These are phyloP conservation scores for Falcaria lacertinaria DNA, from an alignment of 2,888 invertebrate genomes.

Conservation along the genomic window DNA sequence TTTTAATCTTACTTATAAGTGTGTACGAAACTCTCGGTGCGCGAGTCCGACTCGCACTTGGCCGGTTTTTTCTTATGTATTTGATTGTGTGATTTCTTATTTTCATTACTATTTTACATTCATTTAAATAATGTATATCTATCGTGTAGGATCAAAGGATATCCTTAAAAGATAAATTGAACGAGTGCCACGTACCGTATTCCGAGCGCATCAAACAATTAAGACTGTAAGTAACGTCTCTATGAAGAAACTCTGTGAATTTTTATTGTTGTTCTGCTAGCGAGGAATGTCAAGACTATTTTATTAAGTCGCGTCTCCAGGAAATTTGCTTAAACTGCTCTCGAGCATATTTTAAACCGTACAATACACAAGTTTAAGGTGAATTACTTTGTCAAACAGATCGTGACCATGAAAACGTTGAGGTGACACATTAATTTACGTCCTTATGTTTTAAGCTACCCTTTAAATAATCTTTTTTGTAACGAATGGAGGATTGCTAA, in stretches of 20 bases:
- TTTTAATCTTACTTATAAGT: too few relatives aligned
- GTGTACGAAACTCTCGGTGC: too few relatives aligned
- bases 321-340: background rate
- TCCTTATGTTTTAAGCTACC: too few relatives aligned
- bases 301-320: constrained; percentile 11
- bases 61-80: too few relatives aligned
- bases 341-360: background rate
- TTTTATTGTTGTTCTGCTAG: constrained; percentile 20
- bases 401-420: too few relatives aligned
- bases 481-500: too few relatives aligned
- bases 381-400: too few relatives aligned
- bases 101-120: too few relatives aligned
- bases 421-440: too few relatives aligned
- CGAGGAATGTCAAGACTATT: constrained; percentile 17
- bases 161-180: constrained; percentile 3
- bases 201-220: constrained; percentile 13
- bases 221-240: constrained; percentile 22
- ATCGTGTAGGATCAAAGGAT: background rate
- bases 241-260: constrained; percentile 21
- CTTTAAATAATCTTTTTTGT: too few relatives aligned
- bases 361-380: background rate
- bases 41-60: too few relatives aligned
- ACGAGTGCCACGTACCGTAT: constrained; percentile 18
- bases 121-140: background rate
- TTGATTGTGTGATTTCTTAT: too few relatives aligned